Base-by-base conservation (phyloP, 1,140 invertebrate species). In the Lethocerus indicus region DNA sequence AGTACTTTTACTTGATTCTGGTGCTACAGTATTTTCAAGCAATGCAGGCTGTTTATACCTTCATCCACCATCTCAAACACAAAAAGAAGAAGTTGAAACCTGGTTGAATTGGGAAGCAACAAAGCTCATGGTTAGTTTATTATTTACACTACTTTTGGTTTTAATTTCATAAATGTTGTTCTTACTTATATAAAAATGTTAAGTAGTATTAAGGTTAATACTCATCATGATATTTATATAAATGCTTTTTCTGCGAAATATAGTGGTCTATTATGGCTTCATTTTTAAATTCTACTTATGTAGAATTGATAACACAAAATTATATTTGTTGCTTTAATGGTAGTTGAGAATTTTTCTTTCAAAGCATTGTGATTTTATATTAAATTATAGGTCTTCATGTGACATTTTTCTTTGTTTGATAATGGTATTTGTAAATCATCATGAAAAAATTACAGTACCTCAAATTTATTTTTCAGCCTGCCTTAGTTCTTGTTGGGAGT, bases 101-200 rank as follows among this genome's bases (percentile, higher is more conserved):
- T 60, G 59, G 59, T 37, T 60, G 18, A 63, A 66, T 49, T 69
- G 67, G 65, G 67, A 70, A 54, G 56, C 63, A 41, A 49, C 57
- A 37, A 50, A 60, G 36, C 54, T 67, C 39, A 37, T 36, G 39
- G 57, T 58, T 47, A 49, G 39, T 41, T 6, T 13, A 23, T 41
- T 23, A 41, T 40, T 16, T 40, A 6, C 16, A 16, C 16, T 40
- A 16, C 21, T 16, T 16, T 9, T 9, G 6, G 6, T 16, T 40
- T 40, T 6, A 9, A 16, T 16, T 9, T 6, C n/a, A 40, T 40
- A 16, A 9, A 9, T 9, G 37, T 40, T 16, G n/a, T 9, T 16
- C 16, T 16, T 9, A 16, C 16, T 16, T 40, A 40, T 16, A 16
- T 9, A 9, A 40, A 40, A 6, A 9, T 40, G 6, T 40, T 6